Conservation (phyloP, 2,888 invertebrate genomes). For the Scaptomyza reducta region DNA sequence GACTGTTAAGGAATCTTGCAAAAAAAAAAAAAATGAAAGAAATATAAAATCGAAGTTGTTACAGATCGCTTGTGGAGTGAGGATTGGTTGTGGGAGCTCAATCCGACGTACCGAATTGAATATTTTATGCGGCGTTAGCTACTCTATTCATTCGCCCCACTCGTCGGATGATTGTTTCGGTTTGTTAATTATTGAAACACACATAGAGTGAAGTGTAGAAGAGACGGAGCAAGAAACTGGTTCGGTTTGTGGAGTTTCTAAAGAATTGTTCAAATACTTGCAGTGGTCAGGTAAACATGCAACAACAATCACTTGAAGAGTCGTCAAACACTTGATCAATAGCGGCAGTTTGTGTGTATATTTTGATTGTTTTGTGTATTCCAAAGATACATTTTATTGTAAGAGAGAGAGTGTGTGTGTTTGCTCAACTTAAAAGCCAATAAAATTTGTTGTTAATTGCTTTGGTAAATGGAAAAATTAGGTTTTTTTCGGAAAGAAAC, state of each 20-base stretch:
- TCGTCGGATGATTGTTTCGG: slow-evolving; percentile 21
- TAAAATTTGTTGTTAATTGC: slow-evolving; percentile 77
- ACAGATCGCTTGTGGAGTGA: background rate
- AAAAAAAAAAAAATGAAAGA: background rate
- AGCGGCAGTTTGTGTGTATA: slow-evolving; percentile 45
- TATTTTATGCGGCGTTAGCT: slow-evolving; percentile 46
- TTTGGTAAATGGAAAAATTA: slow-evolving; percentile 79
- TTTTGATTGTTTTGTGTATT: slow-evolving; percentile 32
- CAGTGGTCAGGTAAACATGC: slow-evolving; percentile 49
- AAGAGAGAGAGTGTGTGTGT: slow-evolving; percentile 37
- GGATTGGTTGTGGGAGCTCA: slow-evolving; percentile 9
- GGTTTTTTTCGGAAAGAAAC: slow-evolving; percentile 59
- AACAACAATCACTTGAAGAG: slow-evolving; percentile 49
- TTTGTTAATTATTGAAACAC: slow-evolving; percentile 62
- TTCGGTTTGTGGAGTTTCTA: slow-evolving; percentile 45
- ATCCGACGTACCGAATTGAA: slow-evolving; percentile 58
- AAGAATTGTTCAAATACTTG: slow-evolving; percentile 53
- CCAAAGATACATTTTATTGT: slow-evolving; percentile 60
- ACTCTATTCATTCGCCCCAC: slow-evolving; percentile 17
- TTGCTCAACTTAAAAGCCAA: slow-evolving; percentile 77
- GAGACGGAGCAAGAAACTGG: slow-evolving; percentile 37
- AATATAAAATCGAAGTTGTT: slow-evolving; percentile 6
- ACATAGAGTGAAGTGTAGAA: slow-evolving; percentile 9
- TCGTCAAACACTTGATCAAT: slow-evolving; percentile 74
- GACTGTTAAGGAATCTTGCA: slow-evolving; percentile 28